These are phyloP conservation scores for Tinea semifulvella DNA, from an alignment of 2,888 invertebrate species.

Conservation along the genomic window DNA sequence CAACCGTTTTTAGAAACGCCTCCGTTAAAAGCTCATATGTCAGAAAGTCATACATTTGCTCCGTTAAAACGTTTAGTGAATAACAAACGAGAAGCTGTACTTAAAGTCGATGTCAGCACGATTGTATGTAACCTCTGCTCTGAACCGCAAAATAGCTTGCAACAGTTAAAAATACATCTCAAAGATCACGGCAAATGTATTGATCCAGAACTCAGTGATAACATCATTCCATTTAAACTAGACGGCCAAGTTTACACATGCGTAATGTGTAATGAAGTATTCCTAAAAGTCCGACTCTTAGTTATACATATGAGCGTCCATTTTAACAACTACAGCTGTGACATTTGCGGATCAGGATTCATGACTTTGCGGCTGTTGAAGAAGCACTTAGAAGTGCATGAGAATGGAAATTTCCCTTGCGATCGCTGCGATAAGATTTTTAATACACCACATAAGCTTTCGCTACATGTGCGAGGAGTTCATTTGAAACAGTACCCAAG, in stretches of 20 bases:
- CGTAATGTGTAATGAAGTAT: constrained; percentile 44
- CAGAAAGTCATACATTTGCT: constrained; percentile 38
- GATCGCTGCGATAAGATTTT: constrained; percentile 51
- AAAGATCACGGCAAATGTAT: constrained; percentile 44
- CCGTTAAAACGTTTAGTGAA: constrained; percentile 46
- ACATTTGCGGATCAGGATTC: constrained; percentile 54
- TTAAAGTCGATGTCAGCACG: constrained; percentile 52
- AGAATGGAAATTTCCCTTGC: constrained; percentile 50
- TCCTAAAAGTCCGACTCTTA: constrained; percentile 49
- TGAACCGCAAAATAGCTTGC: constrained; percentile 28
- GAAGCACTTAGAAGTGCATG: constrained; percentile 56
- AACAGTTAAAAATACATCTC: constrained; percentile 42
- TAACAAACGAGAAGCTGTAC: constrained; percentile 45
- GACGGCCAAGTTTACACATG: constrained; percentile 43
- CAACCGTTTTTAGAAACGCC: constrained; percentile 46
- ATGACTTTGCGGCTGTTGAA: constrained; percentile 52
- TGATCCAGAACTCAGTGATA: constrained; percentile 47
- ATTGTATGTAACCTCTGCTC: constrained; percentile 46
- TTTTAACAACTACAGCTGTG: constrained; percentile 57
- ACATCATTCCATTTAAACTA: constrained; percentile 52
- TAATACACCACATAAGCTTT: constrained; percentile 46
- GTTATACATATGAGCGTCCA: constrained; percentile 60
- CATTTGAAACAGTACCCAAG: constrained; percentile 50
- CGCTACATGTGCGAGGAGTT: constrained; percentile 48
- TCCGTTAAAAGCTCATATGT: constrained; percentile 43